These are phyloP conservation scores for Podargus strigoides DNA, from an alignment of 2,797 vertebrate genomes.

Conservation along the genomic window DNA sequence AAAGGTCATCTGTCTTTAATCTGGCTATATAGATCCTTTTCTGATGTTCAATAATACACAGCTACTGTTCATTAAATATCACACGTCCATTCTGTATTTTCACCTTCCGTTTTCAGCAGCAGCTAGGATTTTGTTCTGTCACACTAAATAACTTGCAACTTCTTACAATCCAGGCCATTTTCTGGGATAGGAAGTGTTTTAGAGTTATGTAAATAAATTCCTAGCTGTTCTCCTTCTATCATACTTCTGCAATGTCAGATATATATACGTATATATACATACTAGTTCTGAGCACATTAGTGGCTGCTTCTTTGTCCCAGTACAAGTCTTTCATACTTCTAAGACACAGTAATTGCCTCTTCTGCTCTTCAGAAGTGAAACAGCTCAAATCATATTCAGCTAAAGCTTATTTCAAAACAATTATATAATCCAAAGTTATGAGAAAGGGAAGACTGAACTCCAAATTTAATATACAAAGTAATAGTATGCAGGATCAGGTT, in stretches of 20 bases:
- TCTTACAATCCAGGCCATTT: not conserved
- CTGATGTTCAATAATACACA: constrained; percentile 62
- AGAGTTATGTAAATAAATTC: not conserved
- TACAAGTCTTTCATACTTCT: not conserved
- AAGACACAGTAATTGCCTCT: not conserved
- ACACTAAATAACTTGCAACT: not conserved
- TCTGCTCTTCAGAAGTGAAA: not conserved
- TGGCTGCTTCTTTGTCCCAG: not conserved
- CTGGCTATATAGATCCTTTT: constrained; percentile 67
- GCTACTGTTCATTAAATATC: constrained; percentile 71
- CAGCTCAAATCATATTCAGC: not conserved
- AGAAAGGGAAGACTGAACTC: not conserved
- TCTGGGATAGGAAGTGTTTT: not conserved
- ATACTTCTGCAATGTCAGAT: not conserved
- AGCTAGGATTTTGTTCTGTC: not conserved
- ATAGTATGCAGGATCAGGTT: not conserved
- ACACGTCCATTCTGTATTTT: constrained; percentile 28
- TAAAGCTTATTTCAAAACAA: not conserved
- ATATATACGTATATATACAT: not conserved
- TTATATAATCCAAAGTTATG: not conserved
- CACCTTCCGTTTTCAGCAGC: not conserved
- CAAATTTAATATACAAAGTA: not conserved
- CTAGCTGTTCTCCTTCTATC: not conserved
- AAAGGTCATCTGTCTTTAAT: constrained; percentile 82
- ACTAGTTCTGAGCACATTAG: not conserved